Base-by-base conservation (phyloP, 2,797 vertebrate species). In the Menidia menidia region DNA sequence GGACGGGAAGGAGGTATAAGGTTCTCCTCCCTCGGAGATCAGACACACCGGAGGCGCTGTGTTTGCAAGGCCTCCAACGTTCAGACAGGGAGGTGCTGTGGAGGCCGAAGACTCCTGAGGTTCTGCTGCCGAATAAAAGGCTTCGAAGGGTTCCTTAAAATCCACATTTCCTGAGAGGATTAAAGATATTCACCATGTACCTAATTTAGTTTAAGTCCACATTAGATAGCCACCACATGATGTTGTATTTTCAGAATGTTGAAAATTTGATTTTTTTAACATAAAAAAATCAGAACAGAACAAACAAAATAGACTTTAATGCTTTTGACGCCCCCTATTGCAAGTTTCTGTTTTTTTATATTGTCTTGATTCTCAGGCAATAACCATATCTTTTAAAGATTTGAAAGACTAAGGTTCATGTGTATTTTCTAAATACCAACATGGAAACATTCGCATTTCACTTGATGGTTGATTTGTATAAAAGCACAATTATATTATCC, bases 381-480 rank as follows among this genome's bases (percentile, higher is more conserved):
- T 33, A 9, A 25, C 2, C 12, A 47, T 63, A 1, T 43, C 33
- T 51, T 73, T 30, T 43, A 7, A 39, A 39, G 10, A 10, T 39
- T 25, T 25, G 25, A 39, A 39, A 39, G 35, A 10, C 35, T 39
- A 39, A 74, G 50, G 43, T 35, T 50, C 0, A 11, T 32, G 68
- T 41, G 43, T 25, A 54, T 30, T 53, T n/a, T 7, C 35, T 7
- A 5, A 39, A 39, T 39, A 39, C 35, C 35, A n/a, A 59, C 63
- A 56, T 58, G 31, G 65, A 60, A 84, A 82, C 48, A 41, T 15
- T 6, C 6, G n/a, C 44, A 64, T 80, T 51, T 15, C 18, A 78
- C 68, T 80, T 91, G 83, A 88, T 84, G 87, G 79, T 88, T 85
- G 75, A 78, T 74, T 89, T 78, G 65, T 78, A 71, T 12, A 30